These are phyloP conservation scores for Novumbra hubbsi DNA, from an alignment of 2,797 vertebrate species.

Conservation along the genomic window DNA sequence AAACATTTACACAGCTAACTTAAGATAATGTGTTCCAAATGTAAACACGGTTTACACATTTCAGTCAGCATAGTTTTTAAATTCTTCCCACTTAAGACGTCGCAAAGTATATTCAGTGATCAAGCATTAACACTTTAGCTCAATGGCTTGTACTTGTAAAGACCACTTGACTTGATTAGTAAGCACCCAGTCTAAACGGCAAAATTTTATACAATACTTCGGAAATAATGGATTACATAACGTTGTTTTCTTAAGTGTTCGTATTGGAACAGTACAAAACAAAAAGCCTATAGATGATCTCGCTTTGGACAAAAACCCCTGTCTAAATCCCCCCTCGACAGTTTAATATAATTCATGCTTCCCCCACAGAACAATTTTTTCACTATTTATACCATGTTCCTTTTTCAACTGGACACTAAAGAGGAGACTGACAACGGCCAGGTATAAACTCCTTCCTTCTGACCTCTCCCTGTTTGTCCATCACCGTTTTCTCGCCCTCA, in stretches of 20 bases:
- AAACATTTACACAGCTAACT: too few species aligned
- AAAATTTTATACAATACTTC: too few species aligned
- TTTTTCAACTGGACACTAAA: slow-evolving; percentile 41
- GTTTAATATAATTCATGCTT: slow-evolving; percentile 10
- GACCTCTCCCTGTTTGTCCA: slow-evolving; percentile 21
- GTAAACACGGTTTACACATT: too few species aligned
- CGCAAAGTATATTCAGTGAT: too few species aligned
- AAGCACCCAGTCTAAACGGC: too few species aligned
- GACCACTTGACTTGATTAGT: too few species aligned
- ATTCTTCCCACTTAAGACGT: too few species aligned
- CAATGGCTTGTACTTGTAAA: too few species aligned
- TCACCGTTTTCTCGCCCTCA: background rate
- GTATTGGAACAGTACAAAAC: slow-evolving; percentile 24
- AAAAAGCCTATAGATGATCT: slow-evolving; percentile 17
- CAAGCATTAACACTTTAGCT: too few species aligned
- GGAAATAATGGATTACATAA: too few species aligned
- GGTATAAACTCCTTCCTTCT: slow-evolving; percentile 44
- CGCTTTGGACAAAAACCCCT: slow-evolving; percentile 1
- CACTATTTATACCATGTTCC: slow-evolving; percentile 29
- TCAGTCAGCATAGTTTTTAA: too few species aligned
- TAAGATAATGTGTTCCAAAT: too few species aligned
- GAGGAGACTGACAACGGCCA: slow-evolving; percentile 25
- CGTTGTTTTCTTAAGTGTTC: background rate
- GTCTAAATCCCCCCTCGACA: slow-evolving; percentile 8
- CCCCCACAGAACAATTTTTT: slow-evolving; percentile 11